Evolutionary conservation across 2,797 vertebrate species (phyloP).

Genomic region (Ambastaia sidthimunki): DNA sequence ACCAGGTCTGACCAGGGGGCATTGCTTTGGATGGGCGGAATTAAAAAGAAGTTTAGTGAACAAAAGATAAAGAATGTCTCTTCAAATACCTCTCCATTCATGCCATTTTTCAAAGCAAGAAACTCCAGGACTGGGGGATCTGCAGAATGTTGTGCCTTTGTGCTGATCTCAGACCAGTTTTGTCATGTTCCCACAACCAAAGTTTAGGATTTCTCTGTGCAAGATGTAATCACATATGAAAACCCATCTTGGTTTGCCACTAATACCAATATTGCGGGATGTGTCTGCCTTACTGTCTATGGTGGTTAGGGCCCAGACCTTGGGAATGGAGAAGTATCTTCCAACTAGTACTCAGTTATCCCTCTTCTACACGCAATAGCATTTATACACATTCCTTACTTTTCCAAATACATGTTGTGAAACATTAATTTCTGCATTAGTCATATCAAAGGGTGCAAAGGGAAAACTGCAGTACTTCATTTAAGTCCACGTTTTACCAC

Average conservation of each 20-base stretch:
- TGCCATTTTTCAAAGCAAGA: slow-evolving; percentile 6
- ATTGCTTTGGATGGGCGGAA: slow-evolving; percentile 2
- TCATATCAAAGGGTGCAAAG: neutral
- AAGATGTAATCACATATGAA: neutral
- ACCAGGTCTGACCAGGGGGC: slow-evolving; percentile 39
- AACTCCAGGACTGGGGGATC: neutral
- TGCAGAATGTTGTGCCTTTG: neutral
- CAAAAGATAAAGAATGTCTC: slow-evolving; percentile 50
- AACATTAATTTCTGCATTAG: slow-evolving; percentile 6
- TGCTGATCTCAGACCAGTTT: neutral
- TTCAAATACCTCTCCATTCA: slow-evolving; percentile 29
- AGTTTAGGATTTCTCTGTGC: neutral
- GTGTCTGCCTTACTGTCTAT: neutral
- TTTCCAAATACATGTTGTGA: neutral
- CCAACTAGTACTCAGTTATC: neutral
- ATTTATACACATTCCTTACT: neutral
- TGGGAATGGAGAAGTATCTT: neutral
- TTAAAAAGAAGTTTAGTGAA: slow-evolving; percentile 44
- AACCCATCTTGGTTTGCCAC: neutral
- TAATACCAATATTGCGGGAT: neutral
- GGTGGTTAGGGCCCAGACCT: neutral
- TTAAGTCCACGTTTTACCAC: neutral
- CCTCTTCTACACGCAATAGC: neutral
- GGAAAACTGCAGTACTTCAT: neutral
- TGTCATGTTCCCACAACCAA: neutral